phyloP scores from a whole-genome alignment of 2,113 vertebrate genomes.

The Cavia aperea region DNA sequence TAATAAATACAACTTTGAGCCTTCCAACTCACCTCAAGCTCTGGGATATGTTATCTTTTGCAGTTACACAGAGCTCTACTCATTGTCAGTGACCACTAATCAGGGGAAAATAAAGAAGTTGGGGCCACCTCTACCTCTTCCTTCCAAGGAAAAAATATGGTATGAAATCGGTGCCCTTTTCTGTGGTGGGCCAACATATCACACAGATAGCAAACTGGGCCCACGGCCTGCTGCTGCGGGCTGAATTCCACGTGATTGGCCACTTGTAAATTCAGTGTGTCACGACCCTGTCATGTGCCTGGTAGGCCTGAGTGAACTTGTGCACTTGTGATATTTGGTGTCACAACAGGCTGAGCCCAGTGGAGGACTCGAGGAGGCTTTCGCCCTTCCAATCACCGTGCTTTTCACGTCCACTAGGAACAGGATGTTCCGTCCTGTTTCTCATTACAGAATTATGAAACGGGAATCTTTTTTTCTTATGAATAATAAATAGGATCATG shows the following conservation, averaged over 20 bases:
- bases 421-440: background rate
- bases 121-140: background rate
- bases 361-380: background rate
- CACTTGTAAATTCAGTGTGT: background rate
- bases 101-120: background rate
- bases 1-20: background rate
- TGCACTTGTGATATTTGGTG: background rate
- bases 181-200: background rate
- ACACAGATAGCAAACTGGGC: background rate
- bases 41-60: background rate
- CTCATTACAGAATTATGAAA: constrained; percentile 42
- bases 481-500: constrained; percentile 61
- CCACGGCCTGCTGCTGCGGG: background rate
- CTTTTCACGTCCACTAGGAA: constrained; percentile 31
- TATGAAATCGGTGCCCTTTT: background rate
- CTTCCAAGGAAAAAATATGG: background rate
- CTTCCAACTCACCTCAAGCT: background rate
- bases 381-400: background rate
- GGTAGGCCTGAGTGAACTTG: background rate
- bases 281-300: background rate
- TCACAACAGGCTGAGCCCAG: background rate
- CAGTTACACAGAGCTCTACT: background rate
- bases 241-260: background rate
- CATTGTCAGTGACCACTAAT: background rate
- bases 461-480: constrained; percentile 48